These are phyloP conservation scores for Triplophysa siluroides DNA, from an alignment of 2,113 vertebrate genomes.

Conservation along the genomic window DNA sequence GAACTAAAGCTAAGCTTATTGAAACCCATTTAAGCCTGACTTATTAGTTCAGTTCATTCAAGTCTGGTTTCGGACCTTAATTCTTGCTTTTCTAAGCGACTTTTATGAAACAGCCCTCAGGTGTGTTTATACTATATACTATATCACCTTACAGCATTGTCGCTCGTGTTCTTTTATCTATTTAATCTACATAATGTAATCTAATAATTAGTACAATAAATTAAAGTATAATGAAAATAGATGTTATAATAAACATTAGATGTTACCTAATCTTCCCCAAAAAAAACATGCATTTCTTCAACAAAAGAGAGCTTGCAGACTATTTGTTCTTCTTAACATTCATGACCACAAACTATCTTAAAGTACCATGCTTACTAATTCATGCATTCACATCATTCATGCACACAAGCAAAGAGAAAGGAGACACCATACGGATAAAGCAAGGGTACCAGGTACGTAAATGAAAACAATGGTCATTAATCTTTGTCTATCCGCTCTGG, in stretches of 20 bases:
- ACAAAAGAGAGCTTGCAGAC: too few relatives aligned
- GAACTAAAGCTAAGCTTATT: too few relatives aligned
- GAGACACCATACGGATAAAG: background rate
- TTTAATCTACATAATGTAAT: background rate
- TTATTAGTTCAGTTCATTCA: too few relatives aligned
- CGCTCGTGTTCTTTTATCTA: background rate
- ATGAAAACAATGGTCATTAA: slow-evolving; percentile 52
- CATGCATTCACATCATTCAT: background rate
- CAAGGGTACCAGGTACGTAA: background rate
- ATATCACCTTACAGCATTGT: slow-evolving; percentile 8
- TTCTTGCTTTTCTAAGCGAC: too few relatives aligned
- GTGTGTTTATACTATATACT: background rate
- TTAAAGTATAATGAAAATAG: background rate
- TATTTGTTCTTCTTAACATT: background rate
- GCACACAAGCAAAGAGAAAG: background rate
- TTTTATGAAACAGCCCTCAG: background rate
- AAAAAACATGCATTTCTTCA: too few relatives aligned
- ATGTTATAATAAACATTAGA: too few relatives aligned
- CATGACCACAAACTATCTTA: background rate
- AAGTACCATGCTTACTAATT: background rate
- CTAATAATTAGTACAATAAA: background rate
- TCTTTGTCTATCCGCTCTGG: slow-evolving; percentile 65
- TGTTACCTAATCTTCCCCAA: too few relatives aligned
- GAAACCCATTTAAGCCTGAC: too few relatives aligned
- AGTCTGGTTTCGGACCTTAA: too few relatives aligned